These are phyloP conservation scores for Lottia scabra DNA, from an alignment of 2,888 invertebrate species.

Conservation along the genomic window DNA sequence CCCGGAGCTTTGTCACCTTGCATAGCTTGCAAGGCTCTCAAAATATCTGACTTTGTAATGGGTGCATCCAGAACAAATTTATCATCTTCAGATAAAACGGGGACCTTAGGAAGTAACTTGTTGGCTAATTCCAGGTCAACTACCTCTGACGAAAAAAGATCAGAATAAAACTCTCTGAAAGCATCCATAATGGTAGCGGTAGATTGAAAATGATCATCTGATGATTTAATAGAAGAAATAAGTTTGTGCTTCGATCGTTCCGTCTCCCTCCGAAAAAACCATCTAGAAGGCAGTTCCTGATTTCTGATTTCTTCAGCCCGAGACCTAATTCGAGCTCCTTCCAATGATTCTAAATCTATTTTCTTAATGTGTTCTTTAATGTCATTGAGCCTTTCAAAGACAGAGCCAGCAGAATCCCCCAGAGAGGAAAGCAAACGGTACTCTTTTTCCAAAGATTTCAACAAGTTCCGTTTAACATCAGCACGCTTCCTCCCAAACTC, in stretches of 20 bases:
- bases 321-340: no score
- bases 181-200: conserved; percentile 5
- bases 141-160: conserved; percentile 12
- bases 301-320: no score
- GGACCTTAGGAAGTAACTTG: conserved; percentile 7
- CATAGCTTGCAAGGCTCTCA: conserved; percentile 3
- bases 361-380: no score
- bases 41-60: no score
- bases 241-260: no score
- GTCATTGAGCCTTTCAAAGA: no score
- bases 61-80: conserved; percentile 28
- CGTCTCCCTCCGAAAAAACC: no score
- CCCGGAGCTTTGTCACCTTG: conserved; percentile 31
- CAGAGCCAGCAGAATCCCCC: conserved; percentile 6
- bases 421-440: neutral
- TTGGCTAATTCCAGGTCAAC: conserved; percentile 10
- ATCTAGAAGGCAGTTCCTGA: no score
- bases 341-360: no score
- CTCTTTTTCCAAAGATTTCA: neutral
- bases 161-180: conserved; percentile 5
- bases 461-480: no score
- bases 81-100: neutral
- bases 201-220: neutral
- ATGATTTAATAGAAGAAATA: neutral
- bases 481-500: no score